Conservation (phyloP, 2,797 vertebrate genomes). For the Phrynocephalus guinanensis region DNA sequence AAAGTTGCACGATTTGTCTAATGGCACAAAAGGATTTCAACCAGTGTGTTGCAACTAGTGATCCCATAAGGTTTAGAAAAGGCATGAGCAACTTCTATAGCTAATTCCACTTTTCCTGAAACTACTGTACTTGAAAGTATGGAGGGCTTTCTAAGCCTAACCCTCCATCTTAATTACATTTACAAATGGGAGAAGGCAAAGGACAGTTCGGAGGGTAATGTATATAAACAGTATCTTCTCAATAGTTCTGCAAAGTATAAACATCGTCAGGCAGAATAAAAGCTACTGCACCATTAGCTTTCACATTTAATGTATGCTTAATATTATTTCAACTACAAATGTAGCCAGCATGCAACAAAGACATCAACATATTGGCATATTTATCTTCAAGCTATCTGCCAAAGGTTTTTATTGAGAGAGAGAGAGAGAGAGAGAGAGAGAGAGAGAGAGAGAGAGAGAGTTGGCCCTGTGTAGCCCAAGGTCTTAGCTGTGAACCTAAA, state of each 20-base stretch:
- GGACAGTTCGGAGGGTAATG: neutral
- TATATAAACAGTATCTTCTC: neutral
- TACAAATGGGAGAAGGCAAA: neutral
- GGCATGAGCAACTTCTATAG: neutral
- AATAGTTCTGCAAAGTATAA: neutral
- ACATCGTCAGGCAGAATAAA: neutral
- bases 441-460: neutral
- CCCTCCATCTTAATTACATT: slow-evolving; percentile 25
- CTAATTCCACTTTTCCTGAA: neutral
- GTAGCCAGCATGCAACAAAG: neutral
- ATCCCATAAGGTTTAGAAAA: neutral
- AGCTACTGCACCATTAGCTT: neutral
- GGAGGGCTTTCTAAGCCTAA: slow-evolving; percentile 37
- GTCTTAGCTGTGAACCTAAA: slow-evolving; percentile 16
- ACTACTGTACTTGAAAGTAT: neutral
- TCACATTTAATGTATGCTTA: neutral
- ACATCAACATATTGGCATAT: neutral
- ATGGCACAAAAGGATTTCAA: neutral
- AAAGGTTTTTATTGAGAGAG: neutral
- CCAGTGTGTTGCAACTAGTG: neutral
- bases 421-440: no score
- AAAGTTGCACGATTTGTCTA: no score
- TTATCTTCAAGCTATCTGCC: neutral
- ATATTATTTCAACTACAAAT: neutral
- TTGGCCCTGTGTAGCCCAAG: slow-evolving; percentile 28